A percentile compares a stretch with the other conserved stretches of the same genome.
Evolutionary conservation across 2,888 invertebrate genomes (phyloP).

Genomic region (Stegana nigrithorax): DNA sequence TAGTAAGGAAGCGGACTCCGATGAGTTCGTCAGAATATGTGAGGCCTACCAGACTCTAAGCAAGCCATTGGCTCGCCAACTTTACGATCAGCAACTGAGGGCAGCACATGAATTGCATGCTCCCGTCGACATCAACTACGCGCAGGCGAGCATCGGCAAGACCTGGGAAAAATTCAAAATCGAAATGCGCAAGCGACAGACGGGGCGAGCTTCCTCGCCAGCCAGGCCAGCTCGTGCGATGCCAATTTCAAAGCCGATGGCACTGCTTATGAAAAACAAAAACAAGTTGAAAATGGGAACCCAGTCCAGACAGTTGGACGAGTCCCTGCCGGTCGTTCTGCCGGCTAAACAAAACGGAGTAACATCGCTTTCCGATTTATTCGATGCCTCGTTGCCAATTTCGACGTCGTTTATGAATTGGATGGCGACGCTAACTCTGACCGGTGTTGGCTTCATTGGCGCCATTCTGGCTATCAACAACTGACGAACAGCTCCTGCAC

Average conservation of each 20-base stretch:
- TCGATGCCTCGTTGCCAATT: too few species aligned
- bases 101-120: background rate
- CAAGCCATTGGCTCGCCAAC: background rate
- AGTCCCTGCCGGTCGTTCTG: background rate
- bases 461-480: constrained; percentile 19
- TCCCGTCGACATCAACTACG: background rate
- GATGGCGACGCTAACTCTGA: background rate
- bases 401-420: too few species aligned
- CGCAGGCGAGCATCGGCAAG: background rate
- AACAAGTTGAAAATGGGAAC: too few species aligned
- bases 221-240: background rate
- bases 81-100: background rate
- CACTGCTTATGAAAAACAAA: too few species aligned
- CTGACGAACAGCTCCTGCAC: too few species aligned
- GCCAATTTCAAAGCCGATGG: background rate
- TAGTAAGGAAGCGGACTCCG: background rate
- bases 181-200: background rate
- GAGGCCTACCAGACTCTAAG: background rate
- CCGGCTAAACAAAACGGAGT: background rate
- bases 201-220: background rate
- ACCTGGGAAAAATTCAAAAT: background rate
- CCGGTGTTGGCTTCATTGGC: background rate
- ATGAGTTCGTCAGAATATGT: background rate
- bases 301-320: background rate
- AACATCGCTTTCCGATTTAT: background rate